Percentiles rank a stretch among this genome's conserved stretches.
These are phyloP conservation scores for Peromyscus aztecus DNA, from an alignment of 2,797 vertebrate genomes.

Conservation along the genomic window DNA sequence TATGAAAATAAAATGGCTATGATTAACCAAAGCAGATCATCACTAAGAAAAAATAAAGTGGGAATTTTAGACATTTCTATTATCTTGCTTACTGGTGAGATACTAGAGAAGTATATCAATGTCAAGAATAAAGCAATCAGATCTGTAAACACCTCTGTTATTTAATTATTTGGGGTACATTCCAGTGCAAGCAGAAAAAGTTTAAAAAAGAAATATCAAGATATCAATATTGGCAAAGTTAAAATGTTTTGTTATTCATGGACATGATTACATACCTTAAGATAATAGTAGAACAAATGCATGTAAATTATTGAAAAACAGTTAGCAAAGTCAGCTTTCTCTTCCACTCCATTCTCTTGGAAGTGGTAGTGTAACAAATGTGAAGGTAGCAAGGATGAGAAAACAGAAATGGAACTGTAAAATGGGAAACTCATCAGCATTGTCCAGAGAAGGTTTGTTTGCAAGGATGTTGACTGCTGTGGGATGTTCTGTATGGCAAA, in stretches of 20 bases:
- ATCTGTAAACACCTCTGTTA: background rate
- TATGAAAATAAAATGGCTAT: background rate
- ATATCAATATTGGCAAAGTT: background rate
- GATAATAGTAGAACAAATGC: background rate
- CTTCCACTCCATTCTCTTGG: background rate
- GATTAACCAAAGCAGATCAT: conserved; percentile 21
- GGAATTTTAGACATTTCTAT: background rate
- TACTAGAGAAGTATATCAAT: background rate
- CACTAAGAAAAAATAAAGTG: background rate
- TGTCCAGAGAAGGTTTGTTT: background rate
- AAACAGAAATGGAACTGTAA: background rate
- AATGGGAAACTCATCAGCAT: background rate
- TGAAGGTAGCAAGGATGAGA: background rate
- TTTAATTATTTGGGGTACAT: background rate
- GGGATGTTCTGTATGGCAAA: no score
- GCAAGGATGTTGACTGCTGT: background rate
- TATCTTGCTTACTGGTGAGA: background rate
- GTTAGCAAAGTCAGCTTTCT: background rate
- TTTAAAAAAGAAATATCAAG: background rate
- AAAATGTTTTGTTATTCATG: background rate
- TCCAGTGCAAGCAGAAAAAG: background rate
- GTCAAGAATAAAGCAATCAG: background rate
- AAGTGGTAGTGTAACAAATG: background rate
- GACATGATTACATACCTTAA: background rate
- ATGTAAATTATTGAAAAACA: background rate